These are phyloP conservation scores for Blastomussa wellsi DNA, from an alignment of 92 coral and sea anemone species.

Conservation along the genomic window DNA sequence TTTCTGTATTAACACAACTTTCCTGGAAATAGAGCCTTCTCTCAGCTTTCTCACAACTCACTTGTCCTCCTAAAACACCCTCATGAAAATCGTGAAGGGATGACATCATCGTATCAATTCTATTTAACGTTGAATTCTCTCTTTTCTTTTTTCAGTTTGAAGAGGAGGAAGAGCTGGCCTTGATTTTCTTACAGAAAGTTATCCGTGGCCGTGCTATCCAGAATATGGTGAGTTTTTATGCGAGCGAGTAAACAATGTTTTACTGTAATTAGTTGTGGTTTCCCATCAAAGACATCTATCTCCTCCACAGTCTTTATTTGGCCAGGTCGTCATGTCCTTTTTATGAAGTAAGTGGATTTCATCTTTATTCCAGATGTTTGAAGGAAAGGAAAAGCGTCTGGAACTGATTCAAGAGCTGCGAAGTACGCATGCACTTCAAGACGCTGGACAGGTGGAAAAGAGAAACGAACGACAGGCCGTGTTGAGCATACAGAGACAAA, in stretches of 20 bases:
- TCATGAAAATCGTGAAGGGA: neutral
- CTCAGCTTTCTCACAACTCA: no score
- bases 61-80: no score
- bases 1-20: no score
- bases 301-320: no score
- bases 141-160: constrained; percentile 71
- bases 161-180: constrained; percentile 93
- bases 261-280: neutral
- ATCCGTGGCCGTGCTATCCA: constrained; percentile 97
- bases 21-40: no score
- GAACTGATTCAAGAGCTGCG: constrained; percentile 96
- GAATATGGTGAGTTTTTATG: constrained; percentile 75
- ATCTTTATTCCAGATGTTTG: constrained; percentile 78
- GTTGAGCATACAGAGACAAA: constrained; percentile 85
- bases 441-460: constrained; percentile 89
- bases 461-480: constrained; percentile 92
- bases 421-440: constrained; percentile 97
- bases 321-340: neutral
- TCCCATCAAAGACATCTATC: no score
- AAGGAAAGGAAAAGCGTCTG: constrained; percentile 95
- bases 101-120: neutral
- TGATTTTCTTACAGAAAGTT: constrained; percentile 91
- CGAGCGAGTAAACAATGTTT: neutral
- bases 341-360: neutral
- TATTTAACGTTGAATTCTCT: neutral